A percentile compares a stretch with the other conserved stretches of the same genome.
Evolutionary conservation across 2,888 invertebrate species (phyloP).

Genomic region (Nasonovia ribisnigri): DNA sequence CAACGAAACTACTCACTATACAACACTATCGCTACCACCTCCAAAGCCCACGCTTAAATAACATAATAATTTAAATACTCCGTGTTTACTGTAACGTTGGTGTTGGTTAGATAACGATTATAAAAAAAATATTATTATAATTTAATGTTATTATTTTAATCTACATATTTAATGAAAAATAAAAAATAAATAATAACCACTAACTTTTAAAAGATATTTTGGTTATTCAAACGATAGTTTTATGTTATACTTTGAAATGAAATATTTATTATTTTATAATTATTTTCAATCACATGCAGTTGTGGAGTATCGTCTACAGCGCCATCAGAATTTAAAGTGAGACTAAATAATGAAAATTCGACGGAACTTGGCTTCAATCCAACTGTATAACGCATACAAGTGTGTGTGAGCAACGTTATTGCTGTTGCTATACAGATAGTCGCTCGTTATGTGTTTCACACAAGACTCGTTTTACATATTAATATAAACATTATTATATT

Average conservation of each 20-base stretch:
- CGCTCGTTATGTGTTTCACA: conserved; percentile 39
- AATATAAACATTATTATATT: conserved; percentile 48
- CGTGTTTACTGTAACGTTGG: background rate
- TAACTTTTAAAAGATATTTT: background rate
- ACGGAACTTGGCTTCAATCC: conserved; percentile 50
- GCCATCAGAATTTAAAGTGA: conserved; percentile 53
- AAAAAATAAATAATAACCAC: background rate
- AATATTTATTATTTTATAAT: conserved; percentile 9
- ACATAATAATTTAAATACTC: conserved; percentile 33
- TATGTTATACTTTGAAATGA: background rate
- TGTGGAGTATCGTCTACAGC: conserved; percentile 10
- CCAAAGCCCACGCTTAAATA: conserved; percentile 30
- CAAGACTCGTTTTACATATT: conserved; percentile 51
- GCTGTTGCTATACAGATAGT: conserved; percentile 11
- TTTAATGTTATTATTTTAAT: conserved; percentile 14
- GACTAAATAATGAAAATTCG: conserved; percentile 58
- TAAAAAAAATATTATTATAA: conserved; percentile 2
- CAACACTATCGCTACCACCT: conserved; percentile 33
- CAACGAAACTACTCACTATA: conserved; percentile 19
- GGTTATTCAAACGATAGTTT: background rate
- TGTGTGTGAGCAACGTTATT: conserved; percentile 34
- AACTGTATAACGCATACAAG: background rate
- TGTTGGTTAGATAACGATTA: background rate
- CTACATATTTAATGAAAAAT: background rate
- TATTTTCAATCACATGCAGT: conserved; percentile 11